A percentile compares a stretch with the other conserved stretches of the same genome.
phyloP scores from a whole-genome alignment of 1,140 invertebrate species.

The Dinothrombium tinctorium region DNA sequence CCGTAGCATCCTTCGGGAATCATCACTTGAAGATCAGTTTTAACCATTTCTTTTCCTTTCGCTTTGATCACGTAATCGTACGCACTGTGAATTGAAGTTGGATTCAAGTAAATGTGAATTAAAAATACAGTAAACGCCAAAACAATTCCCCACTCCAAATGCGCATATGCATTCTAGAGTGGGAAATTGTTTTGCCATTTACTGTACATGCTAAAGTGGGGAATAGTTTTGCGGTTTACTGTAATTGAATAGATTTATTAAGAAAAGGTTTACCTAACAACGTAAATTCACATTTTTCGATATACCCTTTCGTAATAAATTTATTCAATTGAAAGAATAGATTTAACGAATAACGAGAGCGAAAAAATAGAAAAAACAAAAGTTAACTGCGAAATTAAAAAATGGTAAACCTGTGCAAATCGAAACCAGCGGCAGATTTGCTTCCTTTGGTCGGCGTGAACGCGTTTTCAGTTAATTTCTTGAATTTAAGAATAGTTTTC shows the following conservation, averaged over 20 bases:
- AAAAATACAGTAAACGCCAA: too few relatives aligned
- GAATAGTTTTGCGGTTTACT: too few relatives aligned
- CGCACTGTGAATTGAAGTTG: too few relatives aligned
- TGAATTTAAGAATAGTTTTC: slow-evolving; percentile 40
- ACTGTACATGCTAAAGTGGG: too few relatives aligned
- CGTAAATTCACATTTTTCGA: slow-evolving; percentile 17
- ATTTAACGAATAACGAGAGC: slow-evolving; percentile 9
- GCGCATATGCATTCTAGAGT: too few relatives aligned
- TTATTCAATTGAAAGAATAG: background rate
- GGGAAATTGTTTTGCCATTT: too few relatives aligned
- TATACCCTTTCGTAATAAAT: background rate
- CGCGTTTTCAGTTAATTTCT: slow-evolving; percentile 51
- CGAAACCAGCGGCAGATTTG: slow-evolving; percentile 59
- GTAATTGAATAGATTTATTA: too few relatives aligned
- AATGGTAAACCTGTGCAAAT: slow-evolving; percentile 48
- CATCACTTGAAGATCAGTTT: slow-evolving; percentile 66
- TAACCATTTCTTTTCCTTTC: slow-evolving; percentile 54
- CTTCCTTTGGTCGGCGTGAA: slow-evolving; percentile 56
- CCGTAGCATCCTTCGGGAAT: slow-evolving; percentile 61
- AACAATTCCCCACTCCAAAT: too few relatives aligned
- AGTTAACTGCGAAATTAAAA: background rate
- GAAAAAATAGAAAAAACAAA: slow-evolving; percentile 5
- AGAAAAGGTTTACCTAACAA: too few relatives aligned
- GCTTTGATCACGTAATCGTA: slow-evolving; percentile 59
- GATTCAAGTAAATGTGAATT: too few relatives aligned